Percentiles rank a stretch among this genome's conserved stretches.
Evolutionary conservation across 2,113 vertebrate species (phyloP).

Genomic region (Cygnus atratus): DNA sequence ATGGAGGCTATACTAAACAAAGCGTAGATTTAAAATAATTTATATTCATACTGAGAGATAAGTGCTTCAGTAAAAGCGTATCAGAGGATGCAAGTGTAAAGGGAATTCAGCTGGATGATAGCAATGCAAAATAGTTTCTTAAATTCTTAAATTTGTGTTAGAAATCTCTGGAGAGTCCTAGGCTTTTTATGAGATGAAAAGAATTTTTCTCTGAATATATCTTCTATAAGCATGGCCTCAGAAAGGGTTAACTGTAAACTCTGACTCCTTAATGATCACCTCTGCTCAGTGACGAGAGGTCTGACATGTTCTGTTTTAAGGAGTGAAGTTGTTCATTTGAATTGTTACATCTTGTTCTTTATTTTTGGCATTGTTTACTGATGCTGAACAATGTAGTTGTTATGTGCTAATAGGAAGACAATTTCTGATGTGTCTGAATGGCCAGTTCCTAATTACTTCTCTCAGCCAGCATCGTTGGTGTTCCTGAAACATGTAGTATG

Average conservation of each 20-base stretch:
- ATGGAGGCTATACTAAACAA: not conserved
- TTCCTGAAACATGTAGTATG: not conserved
- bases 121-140: not conserved
- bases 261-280: not conserved
- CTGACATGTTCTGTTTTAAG: not conserved
- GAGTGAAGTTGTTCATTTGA: not conserved
- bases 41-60: not conserved
- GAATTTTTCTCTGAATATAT: not conserved
- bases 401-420: not conserved
- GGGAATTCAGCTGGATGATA: not conserved
- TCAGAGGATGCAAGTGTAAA: not conserved
- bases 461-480: not conserved
- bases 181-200: not conserved
- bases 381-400: not conserved
- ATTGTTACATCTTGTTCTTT: not conserved
- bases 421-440: not conserved
- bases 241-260: conserved; percentile 15
- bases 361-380: not conserved
- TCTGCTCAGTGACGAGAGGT: not conserved
- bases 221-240: not conserved
- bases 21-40: not conserved
- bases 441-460: not conserved
- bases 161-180: not conserved
- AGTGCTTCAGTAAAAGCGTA: not conserved
- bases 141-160: not conserved